A percentile compares a stretch with the other conserved stretches of the same genome.
Conservation (phyloP, 2,113 vertebrate species). For the Coregonus clupeaformis region DNA sequence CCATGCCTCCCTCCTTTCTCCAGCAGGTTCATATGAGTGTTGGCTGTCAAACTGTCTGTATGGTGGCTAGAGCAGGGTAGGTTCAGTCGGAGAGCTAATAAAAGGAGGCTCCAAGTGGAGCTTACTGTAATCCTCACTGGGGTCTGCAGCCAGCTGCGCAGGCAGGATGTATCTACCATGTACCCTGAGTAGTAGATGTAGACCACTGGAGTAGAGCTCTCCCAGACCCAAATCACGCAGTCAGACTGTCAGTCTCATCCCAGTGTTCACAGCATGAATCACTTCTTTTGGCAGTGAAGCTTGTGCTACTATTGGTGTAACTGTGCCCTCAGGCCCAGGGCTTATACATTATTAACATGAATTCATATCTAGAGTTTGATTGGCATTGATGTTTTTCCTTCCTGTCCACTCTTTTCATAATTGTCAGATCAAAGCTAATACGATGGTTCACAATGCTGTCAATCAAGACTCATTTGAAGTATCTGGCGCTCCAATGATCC, state of each 20-base stretch:
- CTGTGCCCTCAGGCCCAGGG: too few relatives aligned
- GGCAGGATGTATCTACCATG: not conserved
- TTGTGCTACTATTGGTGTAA: too few relatives aligned
- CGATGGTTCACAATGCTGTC: not conserved
- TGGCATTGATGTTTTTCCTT: not conserved
- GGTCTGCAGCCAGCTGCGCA: not conserved
- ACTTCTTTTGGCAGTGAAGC: not conserved
- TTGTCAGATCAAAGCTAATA: not conserved
- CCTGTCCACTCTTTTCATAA: not conserved
- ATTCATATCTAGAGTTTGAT: not conserved
- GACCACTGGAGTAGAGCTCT: not conserved
- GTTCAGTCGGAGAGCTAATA: not conserved
- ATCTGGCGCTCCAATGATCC: too few relatives aligned
- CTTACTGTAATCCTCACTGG: not conserved
- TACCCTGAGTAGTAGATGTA: not conserved
- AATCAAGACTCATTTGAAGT: not conserved
- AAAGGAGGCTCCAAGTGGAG: too few relatives aligned
- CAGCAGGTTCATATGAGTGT: not conserved
- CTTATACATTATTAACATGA: too few relatives aligned
- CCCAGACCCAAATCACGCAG: not conserved
- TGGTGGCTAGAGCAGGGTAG: not conserved
- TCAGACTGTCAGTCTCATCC: not conserved
- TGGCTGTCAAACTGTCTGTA: not conserved
- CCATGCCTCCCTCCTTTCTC: not conserved
- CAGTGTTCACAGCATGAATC: not conserved